phyloP scores from a whole-genome alignment of 2,888 invertebrate genomes.

The Mylabris sibirica region DNA sequence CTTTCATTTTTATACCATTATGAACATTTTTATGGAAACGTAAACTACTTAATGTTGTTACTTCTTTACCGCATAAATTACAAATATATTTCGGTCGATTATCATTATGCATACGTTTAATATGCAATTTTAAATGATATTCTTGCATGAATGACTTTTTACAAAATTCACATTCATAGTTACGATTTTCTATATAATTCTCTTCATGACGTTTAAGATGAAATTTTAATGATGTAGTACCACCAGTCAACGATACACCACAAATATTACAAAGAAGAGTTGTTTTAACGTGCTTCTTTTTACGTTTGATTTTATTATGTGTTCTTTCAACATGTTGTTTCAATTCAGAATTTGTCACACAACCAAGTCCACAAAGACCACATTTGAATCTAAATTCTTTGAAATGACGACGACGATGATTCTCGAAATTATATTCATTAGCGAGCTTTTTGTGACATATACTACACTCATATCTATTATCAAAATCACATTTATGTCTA shows the following conservation, averaged over 20 bases:
- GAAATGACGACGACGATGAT: background rate
- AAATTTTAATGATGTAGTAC: background rate
- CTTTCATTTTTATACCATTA: constrained; percentile 59
- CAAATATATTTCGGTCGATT: background rate
- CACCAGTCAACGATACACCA: constrained; percentile 21
- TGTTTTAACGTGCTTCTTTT: no score
- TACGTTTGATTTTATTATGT: background rate
- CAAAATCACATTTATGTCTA: background rate
- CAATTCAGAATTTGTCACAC: background rate
- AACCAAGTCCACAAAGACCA: background rate
- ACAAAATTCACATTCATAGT: constrained; percentile 13
- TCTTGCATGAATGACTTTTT: constrained; percentile 14
- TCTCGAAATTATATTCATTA: background rate
- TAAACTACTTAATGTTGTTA: constrained; percentile 50
- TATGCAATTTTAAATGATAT: background rate
- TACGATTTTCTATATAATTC: background rate
- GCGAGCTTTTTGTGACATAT: background rate
- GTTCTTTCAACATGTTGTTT: background rate
- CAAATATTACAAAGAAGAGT: background rate
- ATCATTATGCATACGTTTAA: background rate
- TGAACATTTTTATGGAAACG: constrained; percentile 13
- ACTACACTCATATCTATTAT: background rate
- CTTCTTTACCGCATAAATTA: constrained; percentile 20
- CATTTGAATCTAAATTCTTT: background rate
- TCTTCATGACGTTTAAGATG: background rate